Evolutionary conservation across 2,113 vertebrate species (phyloP), one percentile per base, ranked within the genome.

Genomic region (Passerina amoena): DNA sequence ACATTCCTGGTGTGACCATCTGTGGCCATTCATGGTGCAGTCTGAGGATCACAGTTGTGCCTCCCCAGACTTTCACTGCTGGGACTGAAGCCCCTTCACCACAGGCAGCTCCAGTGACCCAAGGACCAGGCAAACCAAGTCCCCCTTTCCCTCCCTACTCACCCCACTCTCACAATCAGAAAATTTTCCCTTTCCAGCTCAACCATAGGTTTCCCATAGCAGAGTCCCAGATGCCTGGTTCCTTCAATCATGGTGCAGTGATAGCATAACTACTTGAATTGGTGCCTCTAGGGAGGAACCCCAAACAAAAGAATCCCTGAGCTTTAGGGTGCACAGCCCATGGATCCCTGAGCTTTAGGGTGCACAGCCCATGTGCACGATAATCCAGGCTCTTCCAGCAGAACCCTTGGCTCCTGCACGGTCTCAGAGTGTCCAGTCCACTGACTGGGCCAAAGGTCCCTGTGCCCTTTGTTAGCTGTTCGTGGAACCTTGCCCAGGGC

Each of bases 191-290:
- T 82, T 82, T 83, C 18, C 22, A 33, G 15, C 18, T 48, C 1
- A 0, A 23, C 27, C 0, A 0, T 31, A 42, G 31, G 12, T 48
- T 63, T 69, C 35, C 63, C 6, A 13, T 20, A 48, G 21, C 63
- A 54, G 47, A 54, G 22, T 69, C 18, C 8, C 56, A 76, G 30
- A 13, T 21, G 19, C 0, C 21, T 54, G 35, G 2, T 61, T 47
- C 24, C 31, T 33, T 40, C 40, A 75, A 31, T 35, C 4, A 1
- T 16, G 14, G 17, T 54, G 30, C 25, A 48, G 11, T 47, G 20
- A 47, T 7, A 22, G 35, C 19, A 6, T 33, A 61, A 37, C 11
- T 54, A 17, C 54, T 61, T 1, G 0, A 35, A 47, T 42, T 63
- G 33, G 18, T 90, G 14, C 31, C 35, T 69, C 21, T 8, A 8